Conservation (phyloP, 2,797 vertebrate genomes). For the Pseudomugil gertrudae region DNA sequence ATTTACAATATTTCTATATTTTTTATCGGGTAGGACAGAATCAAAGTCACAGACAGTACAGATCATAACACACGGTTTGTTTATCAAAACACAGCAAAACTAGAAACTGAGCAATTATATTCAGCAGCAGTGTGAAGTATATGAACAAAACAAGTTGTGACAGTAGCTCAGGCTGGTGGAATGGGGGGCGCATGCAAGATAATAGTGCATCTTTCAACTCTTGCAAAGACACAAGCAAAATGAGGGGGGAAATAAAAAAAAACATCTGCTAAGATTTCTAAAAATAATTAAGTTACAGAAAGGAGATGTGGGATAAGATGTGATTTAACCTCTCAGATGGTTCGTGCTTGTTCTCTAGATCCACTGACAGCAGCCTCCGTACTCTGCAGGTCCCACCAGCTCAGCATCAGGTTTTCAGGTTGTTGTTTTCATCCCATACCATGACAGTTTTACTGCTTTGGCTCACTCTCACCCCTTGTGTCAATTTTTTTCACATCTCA, state of each 20-base stretch:
- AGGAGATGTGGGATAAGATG: no score
- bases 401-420: no score
- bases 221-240: not conserved
- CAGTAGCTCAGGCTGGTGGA: not conserved
- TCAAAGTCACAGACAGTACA: not conserved
- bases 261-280: no score
- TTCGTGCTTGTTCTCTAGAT: no score
- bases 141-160: not conserved
- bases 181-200: not conserved
- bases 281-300: no score
- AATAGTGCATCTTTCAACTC: conserved; percentile 3
- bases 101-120: conserved; percentile 10
- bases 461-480: no score
- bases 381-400: no score
- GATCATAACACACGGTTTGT: conserved; percentile 22
- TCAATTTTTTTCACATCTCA: no score
- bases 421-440: no score
- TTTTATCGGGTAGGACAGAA: conserved; percentile 3
- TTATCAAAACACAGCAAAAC: conserved; percentile 17
- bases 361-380: no score
- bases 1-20: not conserved
- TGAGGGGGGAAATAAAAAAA: not conserved
- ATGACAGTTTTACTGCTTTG: no score
- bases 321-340: no score
- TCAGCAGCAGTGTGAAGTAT: conserved; percentile 4